Evolutionary conservation across 2,797 vertebrate genomes (phyloP), one percentile per base, ranked within the genome.

Genomic region (Hoplostethus atlanticus): DNA sequence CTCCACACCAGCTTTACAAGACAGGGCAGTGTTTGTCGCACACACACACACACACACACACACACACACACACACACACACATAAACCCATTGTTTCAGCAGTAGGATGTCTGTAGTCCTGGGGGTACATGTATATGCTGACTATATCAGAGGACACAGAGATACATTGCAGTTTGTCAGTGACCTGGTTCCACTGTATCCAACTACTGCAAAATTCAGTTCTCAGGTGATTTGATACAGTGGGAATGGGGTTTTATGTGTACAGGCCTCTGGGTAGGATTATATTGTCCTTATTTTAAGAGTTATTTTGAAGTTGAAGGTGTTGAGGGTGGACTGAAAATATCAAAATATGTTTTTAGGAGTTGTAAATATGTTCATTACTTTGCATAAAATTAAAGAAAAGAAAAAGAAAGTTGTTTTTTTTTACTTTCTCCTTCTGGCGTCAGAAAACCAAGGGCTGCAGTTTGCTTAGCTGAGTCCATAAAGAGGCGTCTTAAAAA

Each of bases 401-500:
- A 67, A 55, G 21, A 21, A 21, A 21, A 21, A 21, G 21, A 21
- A 21, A 21, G 21, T 34, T n/a, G 42, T 62, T 68, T 68, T 68
- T 40, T 69, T 61, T 61, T 50, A 60, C 78, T 76, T 79, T 85
- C 59, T 82, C 77, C 68, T 75, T 82, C 76, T 87, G 80, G 79
- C 30, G n/a, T 71, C 71, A 77, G 74, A 87, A 87, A 87, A 72
- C 65, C 76, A 79, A 68, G 60, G 75, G 64, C 80, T 85, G 77
- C 87, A 79, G 89, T 92, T 92, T 91, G 88, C 87, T 91, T 91
- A 84, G 87, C 88, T 65, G 76, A 93, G 89, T 93, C 89, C 87
- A 91, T 93, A 91, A 93, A 94, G 90, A 87, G 91, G 83, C 65
- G 83, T 90, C 92, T 93, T 89, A 84, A 87, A 90, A 90, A 90